Percentiles rank a stretch among this genome's conserved stretches.
phyloP scores from a whole-genome alignment of 2,888 invertebrate genomes.

The Cataglyphis rosenhaueri region DNA sequence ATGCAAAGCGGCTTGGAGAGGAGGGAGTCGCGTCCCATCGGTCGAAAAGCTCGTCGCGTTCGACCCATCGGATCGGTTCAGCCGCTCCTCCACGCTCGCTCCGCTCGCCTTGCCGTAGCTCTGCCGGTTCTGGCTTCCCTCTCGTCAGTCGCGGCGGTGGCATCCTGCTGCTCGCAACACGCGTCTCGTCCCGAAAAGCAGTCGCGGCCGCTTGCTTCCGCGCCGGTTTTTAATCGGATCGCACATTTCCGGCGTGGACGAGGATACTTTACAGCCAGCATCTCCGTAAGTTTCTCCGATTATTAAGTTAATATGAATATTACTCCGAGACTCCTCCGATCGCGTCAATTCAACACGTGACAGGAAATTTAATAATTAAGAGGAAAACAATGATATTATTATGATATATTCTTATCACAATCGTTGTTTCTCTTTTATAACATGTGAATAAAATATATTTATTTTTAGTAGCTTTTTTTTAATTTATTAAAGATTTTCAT shows the following conservation, averaged over 20 bases:
- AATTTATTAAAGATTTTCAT: not conserved
- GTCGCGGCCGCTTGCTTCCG: constrained; percentile 6
- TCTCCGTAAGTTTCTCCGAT: constrained; percentile 2
- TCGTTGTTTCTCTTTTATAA: not conserved
- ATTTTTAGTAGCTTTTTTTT: not conserved
- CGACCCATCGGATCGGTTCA: constrained; percentile 47
- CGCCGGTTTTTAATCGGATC: constrained; percentile 39
- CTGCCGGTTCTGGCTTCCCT: constrained; percentile 54
- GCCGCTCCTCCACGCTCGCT: constrained; percentile 22
- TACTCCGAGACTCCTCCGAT: not conserved
- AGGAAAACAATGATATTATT: not conserved
- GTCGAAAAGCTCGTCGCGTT: constrained; percentile 20
- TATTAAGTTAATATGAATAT: not conserved
- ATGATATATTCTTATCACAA: not conserved
- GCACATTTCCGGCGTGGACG: constrained; percentile 31
- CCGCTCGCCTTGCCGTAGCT: constrained; percentile 13
- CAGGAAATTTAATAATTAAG: not conserved
- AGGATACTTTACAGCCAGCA: constrained; percentile 9
- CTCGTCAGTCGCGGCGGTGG: constrained; percentile 73
- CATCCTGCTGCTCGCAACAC: constrained; percentile 72
- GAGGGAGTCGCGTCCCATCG: constrained; percentile 47
- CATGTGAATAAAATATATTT: not conserved
- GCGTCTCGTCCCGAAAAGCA: constrained; percentile 37
- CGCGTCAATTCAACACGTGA: not conserved
- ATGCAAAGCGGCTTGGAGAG: constrained; percentile 57